Conservation (phyloP, 2,113 vertebrate genomes). For the Charadrius vociferus region DNA sequence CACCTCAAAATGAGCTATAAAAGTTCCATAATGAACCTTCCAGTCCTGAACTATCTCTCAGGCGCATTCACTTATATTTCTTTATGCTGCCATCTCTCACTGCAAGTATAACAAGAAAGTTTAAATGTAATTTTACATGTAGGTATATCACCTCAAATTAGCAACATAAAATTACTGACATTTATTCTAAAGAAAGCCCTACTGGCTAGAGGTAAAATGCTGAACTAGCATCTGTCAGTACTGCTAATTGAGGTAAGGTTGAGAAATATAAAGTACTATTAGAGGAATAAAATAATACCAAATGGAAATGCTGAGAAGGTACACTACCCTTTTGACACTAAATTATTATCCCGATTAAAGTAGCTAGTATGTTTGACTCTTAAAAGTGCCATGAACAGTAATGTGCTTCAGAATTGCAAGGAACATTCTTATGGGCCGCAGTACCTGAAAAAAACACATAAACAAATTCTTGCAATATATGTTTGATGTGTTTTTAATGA, state of each 20-base stretch:
- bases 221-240: constrained; percentile 74
- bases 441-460: neutral
- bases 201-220: constrained; percentile 61
- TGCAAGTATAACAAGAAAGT: constrained; percentile 57
- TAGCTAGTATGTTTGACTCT: constrained; percentile 47
- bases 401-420: neutral
- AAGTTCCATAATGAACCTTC: constrained; percentile 58
- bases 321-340: constrained; percentile 60
- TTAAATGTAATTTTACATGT: constrained; percentile 67
- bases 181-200: constrained; percentile 69
- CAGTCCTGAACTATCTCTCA: constrained; percentile 41
- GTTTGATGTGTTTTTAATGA: constrained; percentile 31
- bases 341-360: constrained; percentile 59
- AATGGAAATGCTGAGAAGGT: constrained; percentile 64
- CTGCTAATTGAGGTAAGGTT: constrained; percentile 70
- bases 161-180: constrained; percentile 73
- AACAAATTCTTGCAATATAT: constrained; percentile 14
- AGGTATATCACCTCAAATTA: constrained; percentile 74
- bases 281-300: constrained; percentile 69
- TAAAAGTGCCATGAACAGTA: constrained; percentile 46
- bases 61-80: constrained; percentile 29
- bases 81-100: constrained; percentile 56
- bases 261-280: constrained; percentile 66
- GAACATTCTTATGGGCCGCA: neutral
- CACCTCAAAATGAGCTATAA: constrained; percentile 49